These are phyloP conservation scores for Narcine bancroftii DNA, from an alignment of 2,113 vertebrate genomes.

Conservation along the genomic window DNA sequence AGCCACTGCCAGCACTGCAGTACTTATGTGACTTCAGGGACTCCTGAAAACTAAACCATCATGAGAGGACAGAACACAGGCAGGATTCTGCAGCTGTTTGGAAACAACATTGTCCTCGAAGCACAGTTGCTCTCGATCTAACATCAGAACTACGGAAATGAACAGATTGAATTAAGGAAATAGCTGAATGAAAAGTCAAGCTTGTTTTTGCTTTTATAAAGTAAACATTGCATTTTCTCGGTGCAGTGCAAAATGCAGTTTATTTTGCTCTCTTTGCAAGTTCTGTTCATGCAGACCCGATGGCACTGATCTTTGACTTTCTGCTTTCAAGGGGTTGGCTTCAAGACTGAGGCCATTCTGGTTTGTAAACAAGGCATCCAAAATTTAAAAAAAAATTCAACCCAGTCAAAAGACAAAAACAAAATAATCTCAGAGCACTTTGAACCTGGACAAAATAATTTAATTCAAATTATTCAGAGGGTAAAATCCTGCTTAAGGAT, in stretches of 20 bases:
- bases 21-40: slow-evolving; percentile 55
- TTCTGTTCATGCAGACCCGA: not conserved
- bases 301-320: not conserved
- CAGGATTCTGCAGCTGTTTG: slow-evolving; percentile 26
- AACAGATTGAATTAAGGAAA: no score
- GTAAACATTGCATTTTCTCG: not conserved
- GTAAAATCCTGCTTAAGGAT: not conserved
- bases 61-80: slow-evolving; percentile 18
- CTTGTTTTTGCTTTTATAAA: not conserved
- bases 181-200: no score
- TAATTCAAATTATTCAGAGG: not conserved
- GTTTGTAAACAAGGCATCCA: not conserved
- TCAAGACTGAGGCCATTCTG: not conserved
- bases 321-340: not conserved
- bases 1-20: slow-evolving; percentile 50
- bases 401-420: not conserved
- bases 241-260: not conserved
- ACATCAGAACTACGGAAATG: not conserved
- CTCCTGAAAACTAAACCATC: slow-evolving; percentile 51
- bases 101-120: slow-evolving; percentile 23
- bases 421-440: not conserved
- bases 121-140: not conserved
- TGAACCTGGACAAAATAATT: not conserved
- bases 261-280: not conserved
- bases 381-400: not conserved